A percentile compares a stretch with the other conserved stretches of the same genome.
Evolutionary conservation across 2,888 invertebrate genomes (phyloP).

Genomic region (Orthosia incerta): DNA sequence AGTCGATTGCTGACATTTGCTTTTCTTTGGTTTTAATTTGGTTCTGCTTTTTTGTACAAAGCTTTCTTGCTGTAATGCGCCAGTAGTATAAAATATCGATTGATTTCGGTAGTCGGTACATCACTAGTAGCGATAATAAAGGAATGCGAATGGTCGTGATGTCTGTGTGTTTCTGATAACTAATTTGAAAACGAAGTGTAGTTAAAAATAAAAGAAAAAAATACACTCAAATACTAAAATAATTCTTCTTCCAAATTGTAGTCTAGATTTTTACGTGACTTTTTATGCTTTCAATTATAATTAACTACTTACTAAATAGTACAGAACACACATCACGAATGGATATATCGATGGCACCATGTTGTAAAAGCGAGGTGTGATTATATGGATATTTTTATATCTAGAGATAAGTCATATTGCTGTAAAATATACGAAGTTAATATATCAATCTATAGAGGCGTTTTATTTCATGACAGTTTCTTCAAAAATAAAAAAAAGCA

Average conservation of each 20-base stretch:
- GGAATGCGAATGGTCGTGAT: conserved; percentile 47
- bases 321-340: conserved; percentile 68
- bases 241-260: not conserved
- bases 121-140: conserved; percentile 46
- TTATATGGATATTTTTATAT: conserved; percentile 89
- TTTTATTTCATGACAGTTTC: conserved; percentile 60
- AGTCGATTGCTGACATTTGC: conserved; percentile 33
- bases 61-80: conserved; percentile 17
- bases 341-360: conserved; percentile 71
- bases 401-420: conserved; percentile 86
- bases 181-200: not conserved
- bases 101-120: conserved; percentile 52
- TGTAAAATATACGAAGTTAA: conserved; percentile 87
- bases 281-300: conserved; percentile 1
- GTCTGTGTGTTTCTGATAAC: conserved; percentile 36
- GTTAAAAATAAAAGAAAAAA: not conserved
- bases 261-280: not conserved
- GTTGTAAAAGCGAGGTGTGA: conserved; percentile 73
- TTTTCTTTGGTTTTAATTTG: conserved; percentile 25
- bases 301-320: conserved; percentile 25
- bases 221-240: no score
- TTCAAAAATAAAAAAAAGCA: not conserved
- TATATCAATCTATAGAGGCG: conserved; percentile 75
- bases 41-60: conserved; percentile 50
- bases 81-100: conserved; percentile 28